Percentiles rank a stretch among this genome's conserved stretches.
Evolutionary conservation across 2,113 vertebrate genomes (phyloP).

Genomic region (Ahaetulla prasina): DNA sequence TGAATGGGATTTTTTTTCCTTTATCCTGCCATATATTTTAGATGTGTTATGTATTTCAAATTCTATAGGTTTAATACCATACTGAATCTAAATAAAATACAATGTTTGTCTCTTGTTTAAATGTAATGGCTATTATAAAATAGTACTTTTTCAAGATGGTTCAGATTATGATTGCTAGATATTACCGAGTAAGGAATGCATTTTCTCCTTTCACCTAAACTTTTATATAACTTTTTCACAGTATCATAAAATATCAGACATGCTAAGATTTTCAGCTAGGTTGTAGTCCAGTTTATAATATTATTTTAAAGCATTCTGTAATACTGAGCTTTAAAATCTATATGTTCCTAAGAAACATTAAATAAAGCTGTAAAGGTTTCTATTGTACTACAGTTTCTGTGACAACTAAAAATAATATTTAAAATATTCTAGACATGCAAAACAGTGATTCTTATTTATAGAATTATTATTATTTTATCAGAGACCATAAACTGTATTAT

Average conservation of each 20-base stretch:
- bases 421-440: neutral
- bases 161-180: conserved; percentile 16
- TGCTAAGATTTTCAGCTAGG: neutral
- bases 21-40: conserved; percentile 14
- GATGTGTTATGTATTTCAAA: neutral
- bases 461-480: neutral
- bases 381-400: neutral
- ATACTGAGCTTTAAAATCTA: neutral
- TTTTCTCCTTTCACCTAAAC: neutral
- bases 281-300: neutral
- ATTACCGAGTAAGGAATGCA: conserved; percentile 14
- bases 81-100: neutral
- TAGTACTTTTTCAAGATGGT: neutral
- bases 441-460: neutral
- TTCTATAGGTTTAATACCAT: conserved; percentile 4
- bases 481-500: neutral
- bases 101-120: neutral
- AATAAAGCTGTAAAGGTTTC: neutral
- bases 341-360: conserved; percentile 3
- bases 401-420: conserved; percentile 1
- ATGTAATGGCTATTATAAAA: neutral
- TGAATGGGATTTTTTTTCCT: neutral
- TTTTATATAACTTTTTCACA: conserved; percentile 5
- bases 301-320: conserved; percentile 17
- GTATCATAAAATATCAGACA: conserved; percentile 9